Percentiles rank a stretch among this genome's conserved stretches.
Evolutionary conservation across 2,797 vertebrate species (phyloP).

Genomic region (Takifugu ocellatus): DNA sequence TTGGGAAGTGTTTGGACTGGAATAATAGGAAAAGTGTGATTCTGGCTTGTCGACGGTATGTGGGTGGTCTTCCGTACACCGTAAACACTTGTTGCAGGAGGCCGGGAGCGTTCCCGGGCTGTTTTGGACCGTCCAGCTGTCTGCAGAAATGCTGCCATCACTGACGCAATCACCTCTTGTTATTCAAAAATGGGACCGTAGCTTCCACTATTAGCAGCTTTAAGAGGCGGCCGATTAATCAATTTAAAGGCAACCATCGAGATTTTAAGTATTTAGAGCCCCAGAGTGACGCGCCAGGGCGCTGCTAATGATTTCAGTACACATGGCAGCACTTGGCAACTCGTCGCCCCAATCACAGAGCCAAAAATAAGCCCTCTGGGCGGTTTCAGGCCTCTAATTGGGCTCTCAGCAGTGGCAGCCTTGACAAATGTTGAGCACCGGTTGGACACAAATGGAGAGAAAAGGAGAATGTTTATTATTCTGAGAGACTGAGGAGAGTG

Average conservation of each 20-base stretch:
- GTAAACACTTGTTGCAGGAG: slow-evolving; percentile 33
- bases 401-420: slow-evolving; percentile 58
- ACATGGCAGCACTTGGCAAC: slow-evolving; percentile 70
- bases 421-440: slow-evolving; percentile 43
- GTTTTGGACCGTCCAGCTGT: slow-evolving; percentile 37
- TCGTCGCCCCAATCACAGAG: slow-evolving; percentile 54
- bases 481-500: slow-evolving; percentile 37
- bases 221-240: slow-evolving; percentile 60
- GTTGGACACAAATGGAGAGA: slow-evolving; percentile 47
- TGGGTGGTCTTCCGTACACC: slow-evolving; percentile 40
- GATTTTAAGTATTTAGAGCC: slow-evolving; percentile 58
- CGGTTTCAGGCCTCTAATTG: slow-evolving; percentile 63
- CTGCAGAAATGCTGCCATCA: not conserved
- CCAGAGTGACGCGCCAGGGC: slow-evolving; percentile 63
- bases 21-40: slow-evolving; percentile 21
- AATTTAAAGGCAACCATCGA: slow-evolving; percentile 63
- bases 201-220: not conserved
- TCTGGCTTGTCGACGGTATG: not conserved
- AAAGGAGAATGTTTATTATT: slow-evolving; percentile 59
- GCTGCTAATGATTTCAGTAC: slow-evolving; percentile 65
- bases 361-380: slow-evolving; percentile 55
- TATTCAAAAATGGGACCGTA: slow-evolving; percentile 4
- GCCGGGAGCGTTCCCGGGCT: slow-evolving; percentile 27
- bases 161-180: slow-evolving; percentile 3
- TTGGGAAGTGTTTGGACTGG: not conserved